phyloP scores from a whole-genome alignment of 1,140 invertebrate species.

The Aphidius gifuensis region DNA sequence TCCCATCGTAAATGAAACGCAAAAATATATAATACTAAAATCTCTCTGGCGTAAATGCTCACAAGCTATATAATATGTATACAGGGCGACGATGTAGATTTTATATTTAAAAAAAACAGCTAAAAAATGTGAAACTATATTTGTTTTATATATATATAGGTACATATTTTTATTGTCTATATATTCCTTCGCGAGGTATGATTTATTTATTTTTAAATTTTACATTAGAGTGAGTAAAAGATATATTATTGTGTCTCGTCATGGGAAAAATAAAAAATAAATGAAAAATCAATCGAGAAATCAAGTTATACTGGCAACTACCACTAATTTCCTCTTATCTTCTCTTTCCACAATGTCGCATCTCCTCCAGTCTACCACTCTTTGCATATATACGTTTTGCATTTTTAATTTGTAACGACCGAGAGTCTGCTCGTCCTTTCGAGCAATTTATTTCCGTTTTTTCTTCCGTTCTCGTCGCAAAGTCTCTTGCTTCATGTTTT shows the following conservation, averaged over 20 bases:
- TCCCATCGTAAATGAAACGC: conserved; percentile 40
- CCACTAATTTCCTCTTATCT: conserved; percentile 1
- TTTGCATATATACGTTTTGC: conserved; percentile 1
- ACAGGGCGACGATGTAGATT: not conserved
- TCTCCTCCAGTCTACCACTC: not conserved
- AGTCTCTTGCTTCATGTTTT: too few species aligned
- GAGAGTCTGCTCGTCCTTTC: not conserved
- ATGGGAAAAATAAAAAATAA: not conserved
- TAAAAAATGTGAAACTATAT: not conserved
- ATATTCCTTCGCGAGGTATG: not conserved
- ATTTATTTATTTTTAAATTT: conserved; percentile 9
- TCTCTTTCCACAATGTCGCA: too few species aligned
- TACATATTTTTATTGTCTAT: not conserved
- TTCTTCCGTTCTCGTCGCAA: conserved; percentile 11
- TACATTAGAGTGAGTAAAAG: too few species aligned
- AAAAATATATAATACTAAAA: conserved; percentile 39
- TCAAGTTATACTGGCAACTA: not conserved
- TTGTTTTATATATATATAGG: not conserved
- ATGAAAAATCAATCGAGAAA: conserved; percentile 1
- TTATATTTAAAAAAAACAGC: conserved; percentile 25
- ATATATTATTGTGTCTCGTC: not conserved
- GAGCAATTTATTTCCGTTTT: conserved; percentile 16
- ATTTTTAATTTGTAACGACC: conserved; percentile 12
- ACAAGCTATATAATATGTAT: not conserved
- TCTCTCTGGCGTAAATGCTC: conserved; percentile 23